A percentile compares a stretch with the other conserved stretches of the same genome.
Evolutionary conservation across 2,797 vertebrate genomes (phyloP).

Genomic region (Lagodon rhomboides): DNA sequence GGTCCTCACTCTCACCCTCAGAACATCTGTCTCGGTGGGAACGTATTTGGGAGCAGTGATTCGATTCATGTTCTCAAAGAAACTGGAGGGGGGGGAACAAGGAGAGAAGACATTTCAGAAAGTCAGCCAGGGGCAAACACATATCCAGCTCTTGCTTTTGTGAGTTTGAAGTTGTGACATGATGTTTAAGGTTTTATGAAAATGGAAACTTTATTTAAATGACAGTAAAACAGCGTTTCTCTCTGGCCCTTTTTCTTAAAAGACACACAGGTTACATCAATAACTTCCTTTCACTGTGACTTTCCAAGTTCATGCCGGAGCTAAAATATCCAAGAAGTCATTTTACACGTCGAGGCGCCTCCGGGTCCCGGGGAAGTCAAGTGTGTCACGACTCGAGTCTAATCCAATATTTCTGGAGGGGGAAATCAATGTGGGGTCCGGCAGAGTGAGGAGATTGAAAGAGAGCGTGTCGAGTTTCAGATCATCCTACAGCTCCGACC

Average conservation of each 20-base stretch:
- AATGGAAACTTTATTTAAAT: no score
- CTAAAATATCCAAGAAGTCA: slow-evolving; percentile 31
- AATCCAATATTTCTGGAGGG: slow-evolving; percentile 60
- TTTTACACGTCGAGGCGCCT: slow-evolving; percentile 43
- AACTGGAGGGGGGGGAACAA: slow-evolving; percentile 64
- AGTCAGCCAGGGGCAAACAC: background rate
- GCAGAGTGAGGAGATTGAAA: slow-evolving; percentile 50
- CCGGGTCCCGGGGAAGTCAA: slow-evolving; percentile 27
- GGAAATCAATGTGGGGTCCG: slow-evolving; percentile 61
- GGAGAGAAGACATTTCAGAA: background rate
- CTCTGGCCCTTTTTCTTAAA: no score
- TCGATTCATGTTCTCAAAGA: slow-evolving; percentile 84
- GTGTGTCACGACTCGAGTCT: slow-evolving; percentile 64
- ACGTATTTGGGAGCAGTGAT: slow-evolving; percentile 82
- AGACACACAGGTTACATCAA: background rate
- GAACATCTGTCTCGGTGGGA: slow-evolving; percentile 81
- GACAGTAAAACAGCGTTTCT: no score
- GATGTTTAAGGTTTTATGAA: no score
- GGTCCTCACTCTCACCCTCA: slow-evolving; percentile 85
- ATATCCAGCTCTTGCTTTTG: background rate
- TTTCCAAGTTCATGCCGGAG: slow-evolving; percentile 5
- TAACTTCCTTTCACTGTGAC: background rate
- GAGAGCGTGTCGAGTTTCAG: slow-evolving; percentile 36
- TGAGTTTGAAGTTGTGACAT: background rate
- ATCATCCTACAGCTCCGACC: slow-evolving; percentile 44